Evolutionary conservation across 1,140 invertebrate genomes (phyloP).

Genomic region (Formica exsecta): DNA sequence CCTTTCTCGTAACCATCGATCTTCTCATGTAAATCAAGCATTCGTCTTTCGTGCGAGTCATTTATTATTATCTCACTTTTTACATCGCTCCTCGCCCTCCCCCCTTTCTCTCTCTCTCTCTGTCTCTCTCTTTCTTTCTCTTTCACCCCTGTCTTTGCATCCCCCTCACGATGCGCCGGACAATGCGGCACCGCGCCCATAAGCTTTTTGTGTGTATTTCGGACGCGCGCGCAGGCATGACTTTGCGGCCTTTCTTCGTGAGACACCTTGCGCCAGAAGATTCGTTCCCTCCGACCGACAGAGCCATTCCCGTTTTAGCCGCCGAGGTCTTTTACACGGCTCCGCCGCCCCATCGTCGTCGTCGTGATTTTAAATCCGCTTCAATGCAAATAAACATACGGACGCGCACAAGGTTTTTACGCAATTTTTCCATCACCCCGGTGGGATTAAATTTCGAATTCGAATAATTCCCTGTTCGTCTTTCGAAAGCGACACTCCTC

Average conservation of each 20-base stretch:
- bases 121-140: too few species aligned
- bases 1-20: conserved; percentile 64
- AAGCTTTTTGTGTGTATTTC: conserved; percentile 61
- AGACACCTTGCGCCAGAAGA: conserved; percentile 65
- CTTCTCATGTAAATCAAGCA: conserved; percentile 69
- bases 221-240: conserved; percentile 58
- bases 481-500: too few species aligned
- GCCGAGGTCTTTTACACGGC: conserved; percentile 21
- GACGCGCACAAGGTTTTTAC: neutral
- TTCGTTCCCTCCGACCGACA: conserved; percentile 33
- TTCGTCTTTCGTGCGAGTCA: conserved; percentile 66
- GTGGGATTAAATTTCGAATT: neutral
- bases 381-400: conserved; percentile 56
- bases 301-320: conserved; percentile 42
- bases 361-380: conserved; percentile 61
- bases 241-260: conserved; percentile 56
- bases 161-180: conserved; percentile 44
- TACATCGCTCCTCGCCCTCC: conserved; percentile 55
- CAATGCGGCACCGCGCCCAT: conserved; percentile 61
- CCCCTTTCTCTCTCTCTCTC: too few species aligned
- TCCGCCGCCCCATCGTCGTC: conserved; percentile 31
- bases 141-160: conserved; percentile 35
- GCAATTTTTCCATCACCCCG: conserved; percentile 12
- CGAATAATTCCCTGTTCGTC: neutral
- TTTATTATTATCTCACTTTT: conserved; percentile 70